phyloP scores from a whole-genome alignment of 1,140 invertebrate species.

The Bombus turneri region DNA sequence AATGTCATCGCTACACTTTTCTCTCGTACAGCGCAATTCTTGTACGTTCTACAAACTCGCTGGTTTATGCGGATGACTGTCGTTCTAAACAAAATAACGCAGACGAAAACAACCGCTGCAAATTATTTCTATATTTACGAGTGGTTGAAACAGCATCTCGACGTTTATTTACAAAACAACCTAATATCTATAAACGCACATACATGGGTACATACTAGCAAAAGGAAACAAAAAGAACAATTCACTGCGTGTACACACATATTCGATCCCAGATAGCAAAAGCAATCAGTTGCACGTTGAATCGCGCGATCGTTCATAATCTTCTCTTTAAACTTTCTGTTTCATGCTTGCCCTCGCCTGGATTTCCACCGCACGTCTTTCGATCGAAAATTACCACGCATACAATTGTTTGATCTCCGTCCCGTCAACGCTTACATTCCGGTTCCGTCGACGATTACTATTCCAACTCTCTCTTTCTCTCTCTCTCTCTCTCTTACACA shows the following conservation, averaged over 20 bases:
- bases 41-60: background rate
- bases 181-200: background rate
- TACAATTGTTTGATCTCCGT: slow-evolving; percentile 55
- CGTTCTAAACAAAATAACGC: background rate
- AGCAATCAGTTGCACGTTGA: slow-evolving; percentile 58
- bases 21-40: no score
- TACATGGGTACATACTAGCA: background rate
- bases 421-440: slow-evolving; percentile 58
- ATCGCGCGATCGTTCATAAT: slow-evolving; percentile 80
- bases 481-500: background rate
- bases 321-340: slow-evolving; percentile 81
- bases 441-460: slow-evolving; percentile 50
- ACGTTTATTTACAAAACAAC: background rate
- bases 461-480: slow-evolving; percentile 42
- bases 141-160: no score
- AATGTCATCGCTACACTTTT: no score
- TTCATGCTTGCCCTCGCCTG: slow-evolving; percentile 82
- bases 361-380: slow-evolving; percentile 80
- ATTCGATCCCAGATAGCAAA: slow-evolving; percentile 6
- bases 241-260: background rate
- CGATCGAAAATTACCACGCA: slow-evolving; percentile 73
- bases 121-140: no score
- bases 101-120: no score
- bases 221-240: slow-evolving; percentile 21
- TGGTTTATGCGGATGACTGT: no score